Conservation (phyloP, 2,797 vertebrate species). For the Thripadectes ignobilis region DNA sequence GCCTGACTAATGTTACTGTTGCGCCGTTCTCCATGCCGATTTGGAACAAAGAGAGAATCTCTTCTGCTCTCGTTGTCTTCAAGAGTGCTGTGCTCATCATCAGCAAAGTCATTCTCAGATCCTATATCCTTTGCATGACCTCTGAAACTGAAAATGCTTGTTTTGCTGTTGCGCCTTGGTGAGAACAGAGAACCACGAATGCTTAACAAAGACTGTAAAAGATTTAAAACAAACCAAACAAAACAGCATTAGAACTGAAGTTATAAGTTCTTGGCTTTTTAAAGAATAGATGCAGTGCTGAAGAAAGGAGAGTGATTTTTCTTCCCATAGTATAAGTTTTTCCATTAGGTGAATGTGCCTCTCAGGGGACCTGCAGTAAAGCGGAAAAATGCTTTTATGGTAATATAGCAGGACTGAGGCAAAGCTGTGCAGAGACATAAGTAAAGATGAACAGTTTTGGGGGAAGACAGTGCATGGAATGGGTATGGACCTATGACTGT, state of each 20-base stretch:
- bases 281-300: not conserved
- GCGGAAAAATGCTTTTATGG: not conserved
- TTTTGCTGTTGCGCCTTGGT: conserved; percentile 90
- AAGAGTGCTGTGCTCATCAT: conserved; percentile 93
- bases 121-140: conserved; percentile 82
- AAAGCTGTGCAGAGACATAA: not conserved
- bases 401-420: not conserved
- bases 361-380: not conserved
- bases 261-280: not conserved
- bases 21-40: conserved; percentile 81
- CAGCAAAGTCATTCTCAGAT: conserved; percentile 95
- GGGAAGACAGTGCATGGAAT: not conserved
- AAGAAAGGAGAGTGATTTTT: not conserved
- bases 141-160: conserved; percentile 93
- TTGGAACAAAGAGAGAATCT: conserved; percentile 88
- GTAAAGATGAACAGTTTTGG: not conserved
- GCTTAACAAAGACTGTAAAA: conserved; percentile 91
- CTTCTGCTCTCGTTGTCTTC: conserved; percentile 89
- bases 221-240: conserved; percentile 31
- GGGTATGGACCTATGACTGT: not conserved
- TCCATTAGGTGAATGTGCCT: not conserved
- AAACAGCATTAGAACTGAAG: not conserved
- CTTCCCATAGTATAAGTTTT: not conserved
- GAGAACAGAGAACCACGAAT: conserved; percentile 90
- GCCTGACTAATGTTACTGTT: conserved; percentile 90